Percentiles rank a stretch among this genome's conserved stretches.
Conservation (phyloP, 2,797 vertebrate genomes). For the Thamnophis elegans region DNA sequence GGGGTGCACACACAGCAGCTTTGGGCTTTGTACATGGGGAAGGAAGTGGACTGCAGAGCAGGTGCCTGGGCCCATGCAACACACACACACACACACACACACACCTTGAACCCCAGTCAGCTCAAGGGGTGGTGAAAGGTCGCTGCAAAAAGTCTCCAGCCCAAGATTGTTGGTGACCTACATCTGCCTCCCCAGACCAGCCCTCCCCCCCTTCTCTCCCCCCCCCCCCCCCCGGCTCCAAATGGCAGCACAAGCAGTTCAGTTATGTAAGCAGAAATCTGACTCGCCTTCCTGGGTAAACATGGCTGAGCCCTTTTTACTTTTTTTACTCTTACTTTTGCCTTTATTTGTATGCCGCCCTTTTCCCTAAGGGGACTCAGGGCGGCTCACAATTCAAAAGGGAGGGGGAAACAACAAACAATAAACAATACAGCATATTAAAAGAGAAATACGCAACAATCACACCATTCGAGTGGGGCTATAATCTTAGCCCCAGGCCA, state of each 20-base stretch:
- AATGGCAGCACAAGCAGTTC: background rate
- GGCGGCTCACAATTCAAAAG: no score
- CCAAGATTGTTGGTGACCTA: background rate
- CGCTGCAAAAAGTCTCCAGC: no score
- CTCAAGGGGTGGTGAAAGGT: background rate
- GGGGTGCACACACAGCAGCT: background rate
- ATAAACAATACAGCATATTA: no score
- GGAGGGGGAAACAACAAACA: no score
- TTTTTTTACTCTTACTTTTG: no score
- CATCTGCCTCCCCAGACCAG: background rate
- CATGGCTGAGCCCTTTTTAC: conserved; percentile 11
- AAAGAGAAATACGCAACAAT: no score
- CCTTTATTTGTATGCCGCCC: no score
- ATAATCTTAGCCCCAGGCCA: no score
- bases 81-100: no score
- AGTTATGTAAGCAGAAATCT: conserved; percentile 12
- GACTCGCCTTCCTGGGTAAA: background rate
- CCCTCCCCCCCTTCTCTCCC: no score
- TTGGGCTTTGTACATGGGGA: background rate
- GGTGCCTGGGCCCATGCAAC: background rate
- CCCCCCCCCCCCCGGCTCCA: background rate
- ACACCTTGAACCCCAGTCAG: background rate
- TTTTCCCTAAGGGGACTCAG: no score
- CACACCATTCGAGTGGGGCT: no score
- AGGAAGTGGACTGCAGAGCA: background rate